Evolutionary conservation across 2,797 vertebrate species (phyloP).

Genomic region (Tapirus indicus): DNA sequence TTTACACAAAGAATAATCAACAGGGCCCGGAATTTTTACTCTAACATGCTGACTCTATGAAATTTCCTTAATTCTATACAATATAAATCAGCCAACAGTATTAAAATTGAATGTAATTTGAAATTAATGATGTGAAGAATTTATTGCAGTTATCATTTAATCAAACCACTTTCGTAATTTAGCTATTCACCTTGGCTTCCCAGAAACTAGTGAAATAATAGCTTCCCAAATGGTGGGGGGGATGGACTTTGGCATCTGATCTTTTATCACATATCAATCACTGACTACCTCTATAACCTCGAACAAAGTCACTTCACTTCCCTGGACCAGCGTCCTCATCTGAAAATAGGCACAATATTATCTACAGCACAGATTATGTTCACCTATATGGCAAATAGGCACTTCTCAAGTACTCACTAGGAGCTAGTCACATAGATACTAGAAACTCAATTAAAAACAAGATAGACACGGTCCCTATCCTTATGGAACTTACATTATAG

Average conservation of each 20-base stretch:
- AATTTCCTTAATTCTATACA: conserved; percentile 47
- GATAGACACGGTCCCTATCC: not conserved
- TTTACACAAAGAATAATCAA: not conserved
- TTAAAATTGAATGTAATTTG: conserved; percentile 72
- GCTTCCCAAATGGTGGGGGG: not conserved
- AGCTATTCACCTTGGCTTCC: conserved; percentile 66
- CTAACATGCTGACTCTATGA: conserved; percentile 54
- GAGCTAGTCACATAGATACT: not conserved
- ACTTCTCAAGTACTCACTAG: not conserved
- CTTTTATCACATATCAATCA: not conserved
- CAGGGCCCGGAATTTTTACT: conserved; percentile 15
- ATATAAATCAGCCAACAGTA: conserved; percentile 59
- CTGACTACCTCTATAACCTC: not conserved
- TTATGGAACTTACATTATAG: not conserved
- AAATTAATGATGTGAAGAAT: conserved; percentile 76
- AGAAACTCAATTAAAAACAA: conserved; percentile 16
- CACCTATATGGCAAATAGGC: not conserved
- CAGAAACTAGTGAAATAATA: conserved; percentile 60
- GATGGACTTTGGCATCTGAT: not conserved
- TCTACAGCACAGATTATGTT: not conserved
- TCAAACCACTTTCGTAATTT: conserved; percentile 60
- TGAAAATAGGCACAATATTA: not conserved
- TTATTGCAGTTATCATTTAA: conserved; percentile 68
- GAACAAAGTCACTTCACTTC: not conserved
- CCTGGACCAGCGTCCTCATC: not conserved